Conservation (phyloP, 1,140 invertebrate species). For the Trichomalopsis sarcophagae region DNA sequence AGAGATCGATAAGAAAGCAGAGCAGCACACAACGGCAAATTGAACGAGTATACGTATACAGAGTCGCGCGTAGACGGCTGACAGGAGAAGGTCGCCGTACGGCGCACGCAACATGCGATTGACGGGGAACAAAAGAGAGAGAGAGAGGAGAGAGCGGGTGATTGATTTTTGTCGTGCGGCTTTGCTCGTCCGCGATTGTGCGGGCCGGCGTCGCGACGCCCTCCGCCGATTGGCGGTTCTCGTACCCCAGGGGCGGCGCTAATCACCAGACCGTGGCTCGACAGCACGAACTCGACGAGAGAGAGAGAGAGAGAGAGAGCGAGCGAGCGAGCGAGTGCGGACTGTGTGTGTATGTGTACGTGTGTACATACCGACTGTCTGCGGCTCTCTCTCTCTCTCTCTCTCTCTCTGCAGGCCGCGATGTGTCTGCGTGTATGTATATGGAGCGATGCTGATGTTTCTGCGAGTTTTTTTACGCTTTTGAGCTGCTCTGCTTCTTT, state of each 20-base stretch:
- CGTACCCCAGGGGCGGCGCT: conserved; percentile 73
- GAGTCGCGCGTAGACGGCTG: conserved; percentile 36
- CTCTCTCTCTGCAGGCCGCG: background rate
- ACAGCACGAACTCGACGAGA: conserved; percentile 21
- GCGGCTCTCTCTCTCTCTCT: no score
- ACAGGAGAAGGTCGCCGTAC: conserved; percentile 36
- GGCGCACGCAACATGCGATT: conserved; percentile 28
- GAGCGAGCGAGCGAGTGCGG: conserved; percentile 38
- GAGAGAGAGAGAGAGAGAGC: conserved; percentile 34
- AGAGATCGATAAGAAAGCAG: conserved; percentile 53
- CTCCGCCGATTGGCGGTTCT: conserved; percentile 73
- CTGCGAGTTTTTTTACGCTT: conserved; percentile 2
- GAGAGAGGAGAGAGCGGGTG: conserved; percentile 61
- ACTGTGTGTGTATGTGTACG: background rate
- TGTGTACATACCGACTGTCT: background rate
- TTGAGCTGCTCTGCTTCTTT: conserved; percentile 1
- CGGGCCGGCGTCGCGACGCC: conserved; percentile 72
- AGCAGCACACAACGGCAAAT: conserved; percentile 10
- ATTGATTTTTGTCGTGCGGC: conserved; percentile 75
- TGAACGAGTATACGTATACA: conserved; percentile 6
- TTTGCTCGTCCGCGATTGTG: conserved; percentile 73
- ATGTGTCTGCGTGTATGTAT: background rate
- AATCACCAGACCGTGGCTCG: conserved; percentile 72
- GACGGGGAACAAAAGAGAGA: conserved; percentile 41
- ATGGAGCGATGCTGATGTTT: conserved; percentile 4